Base-by-base conservation (phyloP, 1,140 invertebrate genomes). In the Helicoverpa zea region DNA sequence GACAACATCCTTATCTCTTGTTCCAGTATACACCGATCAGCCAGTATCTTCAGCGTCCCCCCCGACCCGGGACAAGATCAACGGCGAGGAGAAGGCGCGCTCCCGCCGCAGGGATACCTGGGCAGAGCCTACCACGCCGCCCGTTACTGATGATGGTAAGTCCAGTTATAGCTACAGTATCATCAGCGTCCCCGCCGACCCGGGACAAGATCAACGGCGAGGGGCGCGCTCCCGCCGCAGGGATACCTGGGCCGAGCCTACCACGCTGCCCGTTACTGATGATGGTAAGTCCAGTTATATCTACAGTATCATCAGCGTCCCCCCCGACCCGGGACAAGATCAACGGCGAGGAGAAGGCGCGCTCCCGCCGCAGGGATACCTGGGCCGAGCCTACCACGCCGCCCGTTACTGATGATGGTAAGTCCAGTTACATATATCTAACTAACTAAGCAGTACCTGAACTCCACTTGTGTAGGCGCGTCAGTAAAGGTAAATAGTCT, bases 291-390 rank as follows among this genome's bases (percentile, higher is more conserved):
- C n/a, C n/a, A n/a, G n/a, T n/a, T n/a, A n/a, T n/a, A n/a, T n/a
- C n/a, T n/a, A n/a, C 96, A 70, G 96, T 97, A 16, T 97, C 96
- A 74, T 97, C 97, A 68, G 97, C 97, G 3, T 97, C 97, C 5
- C 97, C 97, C 5, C 97, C 97, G 56, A 97, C 97, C 7, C 92
- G 97, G 78, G 97, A 97, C 92, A 97, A 97, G 93, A 96, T 97
- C 78, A 96, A 96, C 68, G 96, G 96, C 49, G 97, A 97, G 84
- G 97, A 97, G 90, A 97, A 97, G 93, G 96, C 96, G 52, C 95
- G 96, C 56, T 95, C 95, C 2, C 87, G 96, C 18, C 90, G 94
- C 54, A 86, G 94, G 80, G 94, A 94, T 83, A 94, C 93, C 49
- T 93, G 94, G 90, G 84, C 90, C 95, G 96, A 96, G 96, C 95